phyloP scores from a whole-genome alignment of 30 jellyfish, hydroid and myxozoan species.

The Aurelia aurita complex sp. Pacific region DNA sequence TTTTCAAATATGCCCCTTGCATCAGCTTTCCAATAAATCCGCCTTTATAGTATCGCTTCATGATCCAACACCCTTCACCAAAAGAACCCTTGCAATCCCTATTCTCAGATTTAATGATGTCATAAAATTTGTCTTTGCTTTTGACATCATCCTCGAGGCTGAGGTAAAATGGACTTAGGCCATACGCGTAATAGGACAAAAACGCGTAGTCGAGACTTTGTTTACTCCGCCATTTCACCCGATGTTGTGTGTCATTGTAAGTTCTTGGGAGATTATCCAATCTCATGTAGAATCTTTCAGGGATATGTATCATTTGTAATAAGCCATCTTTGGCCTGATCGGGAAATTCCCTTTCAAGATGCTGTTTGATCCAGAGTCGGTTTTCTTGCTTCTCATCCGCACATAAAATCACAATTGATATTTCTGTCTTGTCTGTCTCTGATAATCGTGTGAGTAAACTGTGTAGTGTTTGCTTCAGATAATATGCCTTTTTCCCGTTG shows the following conservation, averaged over 20 bases:
- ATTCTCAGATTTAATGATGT: slow-evolving; percentile 22
- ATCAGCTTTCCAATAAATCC: slow-evolving; percentile 62
- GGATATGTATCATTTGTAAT: slow-evolving; percentile 45
- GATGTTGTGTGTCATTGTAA: slow-evolving; percentile 28
- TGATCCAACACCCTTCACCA: slow-evolving; percentile 14
- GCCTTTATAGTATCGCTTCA: slow-evolving; percentile 1
- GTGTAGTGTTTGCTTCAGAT: slow-evolving; percentile 34
- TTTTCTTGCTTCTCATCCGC: slow-evolving; percentile 53
- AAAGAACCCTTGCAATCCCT: background rate
- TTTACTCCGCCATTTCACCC: slow-evolving; percentile 79
- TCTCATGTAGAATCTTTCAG: slow-evolving; percentile 45
- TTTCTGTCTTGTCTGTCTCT: slow-evolving; percentile 19
- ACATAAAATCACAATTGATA: slow-evolving; percentile 30
- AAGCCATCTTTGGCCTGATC: slow-evolving; percentile 38
- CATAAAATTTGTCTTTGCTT: slow-evolving; percentile 28
- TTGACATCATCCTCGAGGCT: slow-evolving; percentile 21
- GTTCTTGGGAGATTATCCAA: slow-evolving; percentile 50
- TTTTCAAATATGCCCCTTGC: slow-evolving; percentile 2
- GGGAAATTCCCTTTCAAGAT: slow-evolving; percentile 15
- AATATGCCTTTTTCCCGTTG: slow-evolving; percentile 21
- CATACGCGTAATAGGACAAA: slow-evolving; percentile 48
- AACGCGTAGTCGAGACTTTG: slow-evolving; percentile 74
- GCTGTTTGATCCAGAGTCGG: slow-evolving; percentile 28
- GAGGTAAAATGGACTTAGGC: slow-evolving; percentile 1
- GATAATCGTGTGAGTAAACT: slow-evolving; percentile 25